Base-by-base conservation (phyloP, 2,888 invertebrate species). In the Tryphoninae sp. region DNA sequence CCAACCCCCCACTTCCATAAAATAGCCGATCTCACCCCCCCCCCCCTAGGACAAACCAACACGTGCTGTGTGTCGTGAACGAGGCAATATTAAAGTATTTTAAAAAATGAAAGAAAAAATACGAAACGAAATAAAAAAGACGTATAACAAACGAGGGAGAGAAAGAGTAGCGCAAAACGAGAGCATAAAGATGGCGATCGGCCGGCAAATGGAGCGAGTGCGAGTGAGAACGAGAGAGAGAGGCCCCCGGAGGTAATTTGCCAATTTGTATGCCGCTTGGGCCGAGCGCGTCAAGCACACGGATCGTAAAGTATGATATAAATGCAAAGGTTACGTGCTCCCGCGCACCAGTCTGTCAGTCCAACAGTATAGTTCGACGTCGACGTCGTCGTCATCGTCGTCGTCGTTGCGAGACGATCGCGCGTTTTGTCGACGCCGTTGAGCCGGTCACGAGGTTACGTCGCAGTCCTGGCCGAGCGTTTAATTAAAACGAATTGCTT, bases 401-500 rank as follows among this genome's bases (percentile, higher is more conserved):
- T 23, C 42, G 59, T 76, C 59, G 64, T 53, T 16, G 55, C 62
- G 64, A 45, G 78, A 74, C 67, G 71, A 78, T 55, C 55, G 19
- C 19, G 19, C 16, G 16, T 55, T 55, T 55, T 61, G 79, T 78
- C 61, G 80, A 77, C 72, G 81, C 33, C 78, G 77, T 80, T 74
- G 71, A 82, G 72, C 72, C 62, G 72, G 71, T 71, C 72, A 65
- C 64, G 69, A 74, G 69, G 81, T 74, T 59, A 71, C 58, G 55
- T 59, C 74, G 58, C 72, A 45, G 72, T 23, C 69, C 73, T 72
- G 55, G 51, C 23, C 51, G 16, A 40, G 62, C 75, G 78, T 83
- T 84, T 85, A 85, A 85, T 85, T 85, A 85, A 85, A 84, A 85
- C 80, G 81, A 85, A 85, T 85, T 84, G 85, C 84, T 85, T 83